Base-by-base conservation (phyloP, 2,888 invertebrate species). In the Atrina japonica region DNA sequence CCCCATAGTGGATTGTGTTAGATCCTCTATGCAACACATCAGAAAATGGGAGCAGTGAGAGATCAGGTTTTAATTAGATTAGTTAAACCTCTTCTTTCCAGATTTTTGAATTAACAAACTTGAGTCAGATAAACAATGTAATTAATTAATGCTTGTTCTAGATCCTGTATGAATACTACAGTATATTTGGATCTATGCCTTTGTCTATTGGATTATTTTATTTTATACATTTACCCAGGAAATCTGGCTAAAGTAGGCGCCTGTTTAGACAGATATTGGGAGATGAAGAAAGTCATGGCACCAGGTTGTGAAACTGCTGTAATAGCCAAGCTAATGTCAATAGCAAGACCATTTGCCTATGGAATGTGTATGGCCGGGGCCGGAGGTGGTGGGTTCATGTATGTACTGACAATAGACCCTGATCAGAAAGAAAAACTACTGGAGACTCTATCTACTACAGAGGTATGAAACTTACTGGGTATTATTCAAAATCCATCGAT, bases 341-440 rank as follows among this genome's bases (percentile, higher is more conserved):
- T 78, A 1, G 75, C 91, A 9, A 75, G 83, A 18, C 87, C 88
- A 0, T 82, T 86, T 67, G 78, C 85, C 25, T 73, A 83, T 23
- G 91, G 91, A 11, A 85, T 88, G 78, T 84, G 86, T 64, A 80
- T 91, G 83, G 90, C 91, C 0, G 91, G 91, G 1, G 91, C 91
- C 5, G 91, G 91, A 1, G 91, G 91, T 2, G 91, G 91, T 0
- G 91, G 91, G 9, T 91, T 91, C 79, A 75, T 91, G 78, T 86
- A 89, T 79, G 81, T 88, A 35, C 81, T 91, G 64, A 84, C 88
- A 64, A 86, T 86, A 67, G 80, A 90, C 61, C 25, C 64, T 0
- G 58, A 58, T 5, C 49, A 61, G 16, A 75, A 74, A 64, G 55
- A 75, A 6, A 58, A 69, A 23, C 72, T 80, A 14, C 49, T 70